A percentile compares a stretch with the other conserved stretches of the same genome.
Conservation (phyloP, 2,888 invertebrate genomes). For the Thymelicus sylvestris region DNA sequence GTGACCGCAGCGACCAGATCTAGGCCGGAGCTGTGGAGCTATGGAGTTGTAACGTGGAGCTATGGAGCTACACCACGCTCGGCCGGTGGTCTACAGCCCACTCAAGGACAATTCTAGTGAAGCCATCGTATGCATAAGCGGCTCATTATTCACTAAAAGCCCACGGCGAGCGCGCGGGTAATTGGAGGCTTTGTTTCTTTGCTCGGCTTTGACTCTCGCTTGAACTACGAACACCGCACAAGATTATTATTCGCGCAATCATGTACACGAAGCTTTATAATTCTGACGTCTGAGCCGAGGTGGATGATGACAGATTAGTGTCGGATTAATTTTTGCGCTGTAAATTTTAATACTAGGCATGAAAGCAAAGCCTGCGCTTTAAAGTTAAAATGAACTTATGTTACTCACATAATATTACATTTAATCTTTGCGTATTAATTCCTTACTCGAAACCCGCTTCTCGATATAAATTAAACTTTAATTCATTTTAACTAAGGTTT, state of each 20-base stretch:
- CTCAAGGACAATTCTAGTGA: slow-evolving; percentile 76
- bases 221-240: slow-evolving; percentile 62
- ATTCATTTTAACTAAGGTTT: too few species aligned
- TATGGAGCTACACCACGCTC: slow-evolving; percentile 39
- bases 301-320: slow-evolving; percentile 62
- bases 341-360: slow-evolving; percentile 36
- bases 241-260: slow-evolving; percentile 80
- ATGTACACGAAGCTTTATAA: slow-evolving; percentile 69
- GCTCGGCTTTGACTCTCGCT: slow-evolving; percentile 73
- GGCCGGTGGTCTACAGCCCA: slow-evolving; percentile 68
- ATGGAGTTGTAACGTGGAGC: slow-evolving; percentile 17
- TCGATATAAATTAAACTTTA: too few species aligned
- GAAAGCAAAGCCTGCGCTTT: slow-evolving; percentile 17
- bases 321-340: slow-evolving; percentile 62
- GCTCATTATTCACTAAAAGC: slow-evolving; percentile 84
- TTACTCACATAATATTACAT: neutral
- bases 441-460: neutral
- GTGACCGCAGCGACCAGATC: slow-evolving; percentile 50
- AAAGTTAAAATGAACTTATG: slow-evolving; percentile 10
- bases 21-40: slow-evolving; percentile 33
- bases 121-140: slow-evolving; percentile 78
- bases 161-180: slow-evolving; percentile 81
- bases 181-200: slow-evolving; percentile 83
- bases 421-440: neutral
- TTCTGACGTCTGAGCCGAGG: slow-evolving; percentile 74